phyloP scores from a whole-genome alignment of 2,797 vertebrate genomes.

The Vireo griseus region DNA sequence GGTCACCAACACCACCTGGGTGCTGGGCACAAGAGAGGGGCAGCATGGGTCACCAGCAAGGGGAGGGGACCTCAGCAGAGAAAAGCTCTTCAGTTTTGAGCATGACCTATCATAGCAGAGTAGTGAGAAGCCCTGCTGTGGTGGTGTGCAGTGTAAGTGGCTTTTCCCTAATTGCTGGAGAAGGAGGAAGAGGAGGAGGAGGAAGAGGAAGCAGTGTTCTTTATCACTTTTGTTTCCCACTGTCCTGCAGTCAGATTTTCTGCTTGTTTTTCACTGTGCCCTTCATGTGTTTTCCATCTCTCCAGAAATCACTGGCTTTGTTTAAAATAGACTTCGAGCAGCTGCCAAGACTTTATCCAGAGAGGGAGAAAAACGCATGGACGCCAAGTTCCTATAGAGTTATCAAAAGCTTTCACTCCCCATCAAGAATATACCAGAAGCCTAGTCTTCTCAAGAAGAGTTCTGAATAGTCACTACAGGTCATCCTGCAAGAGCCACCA shows the following conservation, averaged over 20 bases:
- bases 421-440: conserved; percentile 29
- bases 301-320: conserved; percentile 60
- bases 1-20: background rate
- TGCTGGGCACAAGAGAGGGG: background rate
- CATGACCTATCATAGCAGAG: accelerated
- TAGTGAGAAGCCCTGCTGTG: background rate
- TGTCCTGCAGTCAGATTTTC: conserved; percentile 34
- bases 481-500: background rate
- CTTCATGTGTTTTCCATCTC: conserved; percentile 60
- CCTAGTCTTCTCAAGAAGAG: background rate
- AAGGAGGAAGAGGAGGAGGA: background rate
- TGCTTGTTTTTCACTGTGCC: conserved; percentile 48
- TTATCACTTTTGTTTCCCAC: background rate
- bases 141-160: background rate
- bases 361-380: background rate
- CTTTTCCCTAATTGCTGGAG: background rate
- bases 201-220: background rate
- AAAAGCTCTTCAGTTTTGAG: background rate
- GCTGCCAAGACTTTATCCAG: conserved; percentile 65
- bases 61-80: background rate
- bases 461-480: background rate
- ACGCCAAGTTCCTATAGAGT: conserved; percentile 64
- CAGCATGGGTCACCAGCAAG: background rate
- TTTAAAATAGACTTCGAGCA: conserved; percentile 31
- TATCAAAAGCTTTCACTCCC: conserved; percentile 56